These are phyloP conservation scores for Tetheella fluctuosa DNA, from an alignment of 2,888 invertebrate genomes.

Conservation along the genomic window DNA sequence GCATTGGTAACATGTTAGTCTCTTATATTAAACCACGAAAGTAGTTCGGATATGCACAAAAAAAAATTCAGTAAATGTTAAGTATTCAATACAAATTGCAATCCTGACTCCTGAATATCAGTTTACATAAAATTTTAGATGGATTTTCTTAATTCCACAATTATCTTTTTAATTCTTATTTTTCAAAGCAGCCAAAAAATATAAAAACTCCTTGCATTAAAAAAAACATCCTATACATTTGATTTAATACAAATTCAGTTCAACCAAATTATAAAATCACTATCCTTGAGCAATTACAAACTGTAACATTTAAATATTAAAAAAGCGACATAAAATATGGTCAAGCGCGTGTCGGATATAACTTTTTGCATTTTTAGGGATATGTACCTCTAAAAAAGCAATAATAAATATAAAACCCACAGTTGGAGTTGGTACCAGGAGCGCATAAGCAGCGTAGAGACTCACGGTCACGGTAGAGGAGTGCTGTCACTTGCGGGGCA, in stretches of 20 bases:
- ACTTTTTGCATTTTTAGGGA: too few relatives aligned
- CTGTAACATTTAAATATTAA: not conserved
- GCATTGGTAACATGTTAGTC: constrained; percentile 11
- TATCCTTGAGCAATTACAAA: not conserved
- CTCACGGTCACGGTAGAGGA: constrained; percentile 23
- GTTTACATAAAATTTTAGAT: too few relatives aligned
- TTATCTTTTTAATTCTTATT: too few relatives aligned
- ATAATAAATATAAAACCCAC: not conserved
- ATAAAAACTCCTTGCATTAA: too few relatives aligned
- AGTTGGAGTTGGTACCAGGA: constrained; percentile 35
- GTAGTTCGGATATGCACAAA: not conserved
- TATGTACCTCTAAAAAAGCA: not conserved
- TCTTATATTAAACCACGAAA: not conserved
- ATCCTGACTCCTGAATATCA: not conserved
- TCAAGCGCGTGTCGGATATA: too few relatives aligned
- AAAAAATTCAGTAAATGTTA: not conserved
- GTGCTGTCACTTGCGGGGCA: constrained; percentile 70
- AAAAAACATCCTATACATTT: too few relatives aligned
- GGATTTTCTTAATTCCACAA: too few relatives aligned
- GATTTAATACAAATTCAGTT: too few relatives aligned
- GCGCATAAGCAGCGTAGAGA: constrained; percentile 45
- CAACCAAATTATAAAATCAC: too few relatives aligned
- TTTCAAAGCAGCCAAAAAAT: too few relatives aligned
- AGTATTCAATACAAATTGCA: not conserved
- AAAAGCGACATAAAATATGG: too few relatives aligned